phyloP scores from a whole-genome alignment of 2,888 invertebrate species.

The Drosophila quinaria region DNA sequence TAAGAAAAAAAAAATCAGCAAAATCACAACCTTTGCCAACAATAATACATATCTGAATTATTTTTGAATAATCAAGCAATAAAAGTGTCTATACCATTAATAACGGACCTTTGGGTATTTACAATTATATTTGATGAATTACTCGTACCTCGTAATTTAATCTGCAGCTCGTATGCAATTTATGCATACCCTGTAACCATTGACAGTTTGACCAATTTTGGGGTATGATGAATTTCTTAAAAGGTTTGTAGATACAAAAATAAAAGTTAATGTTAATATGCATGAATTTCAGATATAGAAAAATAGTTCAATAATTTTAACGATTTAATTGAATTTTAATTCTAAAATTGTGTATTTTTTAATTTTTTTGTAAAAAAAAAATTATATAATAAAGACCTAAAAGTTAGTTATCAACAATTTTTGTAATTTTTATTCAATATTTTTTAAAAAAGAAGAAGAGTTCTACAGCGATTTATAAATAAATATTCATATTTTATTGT shows the following conservation, averaged over 20 bases:
- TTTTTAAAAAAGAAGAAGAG: no score
- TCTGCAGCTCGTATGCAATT: constrained; percentile 19
- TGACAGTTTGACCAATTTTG: neutral
- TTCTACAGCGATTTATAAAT: no score
- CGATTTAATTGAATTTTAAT: no score
- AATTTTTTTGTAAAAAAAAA: no score
- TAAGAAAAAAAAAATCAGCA: neutral
- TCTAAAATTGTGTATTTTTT: no score
- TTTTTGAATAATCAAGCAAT: constrained; percentile 18
- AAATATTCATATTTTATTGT: no score
- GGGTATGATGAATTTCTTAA: neutral
- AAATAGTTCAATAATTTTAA: no score
- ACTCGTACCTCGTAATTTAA: constrained; percentile 18
- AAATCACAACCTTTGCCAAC: neutral
- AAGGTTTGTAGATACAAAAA: neutral
- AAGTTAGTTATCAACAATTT: no score
- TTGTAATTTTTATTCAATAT: no score
- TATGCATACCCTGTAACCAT: constrained; percentile 16
- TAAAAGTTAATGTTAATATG: no score
- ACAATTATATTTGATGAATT: constrained; percentile 42
- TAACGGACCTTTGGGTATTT: constrained; percentile 7
- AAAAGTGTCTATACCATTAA: constrained; percentile 6
- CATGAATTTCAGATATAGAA: no score
- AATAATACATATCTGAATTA: constrained; percentile 14
- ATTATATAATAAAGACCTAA: no score